Percentiles rank a stretch among this genome's conserved stretches.
Conservation (phyloP, 1,140 invertebrate species). For the Euwallacea similis region DNA sequence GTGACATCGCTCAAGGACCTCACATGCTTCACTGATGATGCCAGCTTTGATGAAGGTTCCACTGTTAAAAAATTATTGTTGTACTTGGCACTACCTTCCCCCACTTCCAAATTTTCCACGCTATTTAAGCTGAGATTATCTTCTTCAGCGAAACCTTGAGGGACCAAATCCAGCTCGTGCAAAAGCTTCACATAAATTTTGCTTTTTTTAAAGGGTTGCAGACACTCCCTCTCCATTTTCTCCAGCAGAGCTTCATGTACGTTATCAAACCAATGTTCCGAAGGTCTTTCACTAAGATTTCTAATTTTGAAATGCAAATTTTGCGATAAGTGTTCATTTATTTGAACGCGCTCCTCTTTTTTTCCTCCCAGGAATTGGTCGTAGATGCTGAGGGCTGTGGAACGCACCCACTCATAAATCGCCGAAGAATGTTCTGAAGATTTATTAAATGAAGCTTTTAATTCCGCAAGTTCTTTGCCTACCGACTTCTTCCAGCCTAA, state of each 20-base stretch:
- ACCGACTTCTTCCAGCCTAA: slow-evolving; percentile 76
- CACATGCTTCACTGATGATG: slow-evolving; percentile 44
- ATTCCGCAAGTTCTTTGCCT: slow-evolving; percentile 72
- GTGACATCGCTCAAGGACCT: slow-evolving; percentile 49
- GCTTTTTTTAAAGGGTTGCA: slow-evolving; percentile 71
- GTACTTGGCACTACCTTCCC: neutral
- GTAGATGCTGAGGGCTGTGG: slow-evolving; percentile 78
- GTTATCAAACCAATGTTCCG: slow-evolving; percentile 84
- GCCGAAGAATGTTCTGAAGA: slow-evolving; percentile 54
- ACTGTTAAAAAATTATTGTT: slow-evolving; percentile 35
- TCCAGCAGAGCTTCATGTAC: slow-evolving; percentile 72
- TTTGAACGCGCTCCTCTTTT: slow-evolving; percentile 64
- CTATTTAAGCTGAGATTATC: slow-evolving; percentile 60
- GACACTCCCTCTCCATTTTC: slow-evolving; percentile 67
- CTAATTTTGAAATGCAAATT: slow-evolving; percentile 67
- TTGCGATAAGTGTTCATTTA: slow-evolving; percentile 69
- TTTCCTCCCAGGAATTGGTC: slow-evolving; percentile 82
- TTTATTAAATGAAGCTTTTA: slow-evolving; percentile 54
- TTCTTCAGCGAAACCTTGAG: slow-evolving; percentile 61
- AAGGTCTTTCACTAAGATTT: slow-evolving; percentile 59
- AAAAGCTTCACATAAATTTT: slow-evolving; percentile 73
- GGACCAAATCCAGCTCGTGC: slow-evolving; percentile 74
- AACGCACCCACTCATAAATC: slow-evolving; percentile 65
- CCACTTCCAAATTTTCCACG: slow-evolving; percentile 49
- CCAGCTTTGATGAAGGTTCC: slow-evolving; percentile 52